Conservation (phyloP, 1,140 invertebrate species). For the Dinothrombium tinctorium region DNA sequence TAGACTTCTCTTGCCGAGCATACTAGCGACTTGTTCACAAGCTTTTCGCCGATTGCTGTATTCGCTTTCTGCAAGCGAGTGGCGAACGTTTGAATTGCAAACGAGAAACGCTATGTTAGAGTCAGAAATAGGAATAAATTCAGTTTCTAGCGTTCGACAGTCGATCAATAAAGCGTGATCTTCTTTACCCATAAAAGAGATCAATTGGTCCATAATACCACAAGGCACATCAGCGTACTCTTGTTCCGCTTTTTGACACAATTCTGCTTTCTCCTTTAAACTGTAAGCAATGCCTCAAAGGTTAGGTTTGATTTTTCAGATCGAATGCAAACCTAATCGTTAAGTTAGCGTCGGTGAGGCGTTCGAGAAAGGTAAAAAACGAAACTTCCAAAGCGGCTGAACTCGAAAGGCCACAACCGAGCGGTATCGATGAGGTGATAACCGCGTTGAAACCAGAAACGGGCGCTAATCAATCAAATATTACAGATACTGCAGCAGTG, state of each 20-base stretch:
- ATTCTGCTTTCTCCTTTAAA: slow-evolving; percentile 40
- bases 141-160: slow-evolving; percentile 43
- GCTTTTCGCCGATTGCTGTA: slow-evolving; percentile 51
- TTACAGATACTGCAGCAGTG: slow-evolving; percentile 5
- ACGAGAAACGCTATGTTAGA: slow-evolving; percentile 41
- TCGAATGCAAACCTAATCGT: no score
- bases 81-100: slow-evolving; percentile 71
- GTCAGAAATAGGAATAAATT: slow-evolving; percentile 40
- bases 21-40: slow-evolving; percentile 47
- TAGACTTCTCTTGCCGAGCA: slow-evolving; percentile 43
- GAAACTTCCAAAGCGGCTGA: slow-evolving; percentile 73
- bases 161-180: slow-evolving; percentile 59
- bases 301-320: no score
- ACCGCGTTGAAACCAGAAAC: slow-evolving; percentile 62
- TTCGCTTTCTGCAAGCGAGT: slow-evolving; percentile 58
- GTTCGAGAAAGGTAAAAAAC: slow-evolving; percentile 58
- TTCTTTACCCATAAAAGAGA: slow-evolving; percentile 52
- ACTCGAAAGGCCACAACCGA: slow-evolving; percentile 69
- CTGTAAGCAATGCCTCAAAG: slow-evolving; percentile 20
- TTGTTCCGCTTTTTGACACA: slow-evolving; percentile 74
- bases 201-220: slow-evolving; percentile 90
- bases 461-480: background rate
- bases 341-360: slow-evolving; percentile 27
- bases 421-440: slow-evolving; percentile 50
- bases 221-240: slow-evolving; percentile 69